Base-by-base conservation (phyloP, 2,888 invertebrate genomes). In the Camptogramma bilineatum region DNA sequence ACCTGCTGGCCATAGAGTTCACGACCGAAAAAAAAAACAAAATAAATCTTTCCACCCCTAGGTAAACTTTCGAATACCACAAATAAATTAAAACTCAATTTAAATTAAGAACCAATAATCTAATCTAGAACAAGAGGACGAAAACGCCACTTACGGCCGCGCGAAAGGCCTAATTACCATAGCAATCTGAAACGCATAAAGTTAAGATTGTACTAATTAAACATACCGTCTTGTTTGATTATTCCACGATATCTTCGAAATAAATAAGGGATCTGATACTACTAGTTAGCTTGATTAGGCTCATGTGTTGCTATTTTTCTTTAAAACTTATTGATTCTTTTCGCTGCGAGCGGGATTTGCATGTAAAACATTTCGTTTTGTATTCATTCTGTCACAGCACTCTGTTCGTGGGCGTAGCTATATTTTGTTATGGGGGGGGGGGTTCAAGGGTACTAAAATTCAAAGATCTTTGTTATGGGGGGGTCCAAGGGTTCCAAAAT, bases 171-270 rank as follows among this genome's bases (percentile, higher is more conserved):
- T 73, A 81, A 91, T 91, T 91, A 87, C 84, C 91, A 91, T 91
- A 87, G 80, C 88, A 90, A 92, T 91, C 92, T 87, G 80, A 73
- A 80, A 77, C 84, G 89, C 88, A 91, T 91, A 91, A 90, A 91
- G 82, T 88, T 86, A 81, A 88, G 90, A 89, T 88, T 87, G 85
- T 83, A 87, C 85, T 91, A 91, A 91, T 91, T 91, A 91, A 91
- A 62, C 52, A 52, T 52, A 55, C 46, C 55, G 66, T 50, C 55
- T 42, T 52, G 59, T 57, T 63, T 57, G 60, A 67, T 63, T 63
- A 65, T 61, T 34, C 57, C 39, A 61, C 54, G 57, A 57, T 66
- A 66, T 58, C 58, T 62, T 58, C 47, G 28, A 62, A 62, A 66
- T 61, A 65, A 65, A 56, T 63, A 63, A 53, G 28, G 54, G 52